Base-by-base conservation (phyloP, 23 tunicate species). In the Pegea sp. region DNA sequence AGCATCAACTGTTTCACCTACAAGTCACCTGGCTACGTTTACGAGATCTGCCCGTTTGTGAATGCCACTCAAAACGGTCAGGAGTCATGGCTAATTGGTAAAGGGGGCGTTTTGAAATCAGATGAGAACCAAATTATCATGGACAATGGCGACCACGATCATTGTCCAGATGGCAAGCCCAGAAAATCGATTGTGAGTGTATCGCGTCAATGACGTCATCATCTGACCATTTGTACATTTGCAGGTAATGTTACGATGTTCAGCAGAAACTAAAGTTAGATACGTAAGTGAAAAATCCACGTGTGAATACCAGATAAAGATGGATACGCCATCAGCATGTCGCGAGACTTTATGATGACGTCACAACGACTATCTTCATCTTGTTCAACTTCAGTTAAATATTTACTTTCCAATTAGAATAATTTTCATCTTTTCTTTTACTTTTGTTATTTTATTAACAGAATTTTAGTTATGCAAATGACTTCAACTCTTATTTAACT, bases 271-370 rank as follows among this genome's bases (percentile, higher is more conserved):
- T 59, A 63, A 67, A 58, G 57, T 84, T 21, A 63, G 64, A 42
- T 73, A 84, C 62, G 95, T 84, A 26, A 69, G 78, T 1, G 95
- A 84, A 68, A 84, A 84, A 53, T 77, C 69, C 31, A 68, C 76
- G 1, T 84, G 95, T 43, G 76, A 68, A 6, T 84, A 84, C 52
- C 58, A 57, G 20, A 72, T 69, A 3, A 84, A 84, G 48, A 73
- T 84, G 31, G 76, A 67, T 52, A 67, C 95, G 11, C 95, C 95
- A 22, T 84, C 86, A 20, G 95, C 76, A 24, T 84, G 95, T 32
- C n/a, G n/a, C n/a, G n/a, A n/a, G n/a, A n/a, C n/a, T n/a, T n/a
- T n/a, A n/a, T n/a, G n/a, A n/a, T n/a, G n/a, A n/a, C n/a, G n/a
- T n/a, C n/a, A n/a, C n/a, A n/a, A n/a, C n/a, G n/a, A n/a, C n/a